A percentile compares a stretch with the other conserved stretches of the same genome.
Evolutionary conservation across 2,113 vertebrate genomes (phyloP).

Genomic region (Sylvilagus bachmani): DNA sequence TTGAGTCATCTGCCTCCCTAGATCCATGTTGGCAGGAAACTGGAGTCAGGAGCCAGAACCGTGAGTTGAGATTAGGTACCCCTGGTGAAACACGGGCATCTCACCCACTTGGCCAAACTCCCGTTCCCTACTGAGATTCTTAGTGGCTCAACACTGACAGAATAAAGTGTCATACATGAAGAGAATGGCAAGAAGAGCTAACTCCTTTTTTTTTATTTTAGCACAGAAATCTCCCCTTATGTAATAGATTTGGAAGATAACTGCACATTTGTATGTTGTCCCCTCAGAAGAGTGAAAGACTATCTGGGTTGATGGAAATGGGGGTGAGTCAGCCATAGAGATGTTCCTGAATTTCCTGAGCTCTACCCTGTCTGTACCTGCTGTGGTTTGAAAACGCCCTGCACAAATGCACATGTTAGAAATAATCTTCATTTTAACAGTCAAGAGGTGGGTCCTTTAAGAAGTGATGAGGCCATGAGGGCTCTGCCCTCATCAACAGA

Average conservation of each 20-base stretch:
- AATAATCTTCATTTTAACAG: background rate
- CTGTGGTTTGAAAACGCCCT: background rate
- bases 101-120: too few relatives aligned
- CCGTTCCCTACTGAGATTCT: background rate
- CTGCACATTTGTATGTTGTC: conserved; percentile 8
- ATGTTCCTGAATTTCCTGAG: background rate
- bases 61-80: too few relatives aligned
- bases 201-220: background rate
- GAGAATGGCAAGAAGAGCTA: background rate
- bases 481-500: background rate
- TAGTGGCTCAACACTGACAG: background rate
- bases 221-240: background rate
- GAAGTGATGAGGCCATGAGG: background rate
- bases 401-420: background rate
- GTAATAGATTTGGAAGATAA: background rate
- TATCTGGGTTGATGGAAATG: background rate
- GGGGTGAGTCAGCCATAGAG: background rate
- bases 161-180: background rate
- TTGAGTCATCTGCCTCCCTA: too few relatives aligned
- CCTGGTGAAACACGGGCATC: too few relatives aligned
- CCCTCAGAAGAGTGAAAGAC: conserved; percentile 10
- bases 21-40: too few relatives aligned
- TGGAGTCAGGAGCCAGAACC: too few relatives aligned
- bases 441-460: background rate
- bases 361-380: background rate